phyloP scores from a whole-genome alignment of 2,888 invertebrate species.

The Trachelus iudaicus region DNA sequence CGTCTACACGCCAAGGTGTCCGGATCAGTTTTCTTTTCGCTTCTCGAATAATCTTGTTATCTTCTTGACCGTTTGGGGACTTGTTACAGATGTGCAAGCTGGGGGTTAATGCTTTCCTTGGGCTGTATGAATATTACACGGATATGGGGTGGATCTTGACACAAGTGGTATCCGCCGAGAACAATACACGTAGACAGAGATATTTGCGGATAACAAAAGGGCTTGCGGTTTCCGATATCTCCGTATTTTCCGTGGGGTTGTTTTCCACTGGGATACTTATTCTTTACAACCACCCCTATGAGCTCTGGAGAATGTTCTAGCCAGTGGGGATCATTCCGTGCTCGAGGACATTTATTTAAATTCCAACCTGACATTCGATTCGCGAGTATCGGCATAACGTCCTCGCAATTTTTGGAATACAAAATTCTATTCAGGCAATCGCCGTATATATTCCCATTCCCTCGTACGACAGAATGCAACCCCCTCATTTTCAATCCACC shows the following conservation, averaged over 20 bases:
- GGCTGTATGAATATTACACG: neutral
- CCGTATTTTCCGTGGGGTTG: neutral
- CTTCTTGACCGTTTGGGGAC: neutral
- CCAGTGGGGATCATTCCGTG: conserved; percentile 13
- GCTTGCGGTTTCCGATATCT: neutral
- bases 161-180: neutral
- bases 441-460: neutral
- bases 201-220: neutral
- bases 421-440: conserved; percentile 9
- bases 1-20: neutral
- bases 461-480: neutral
- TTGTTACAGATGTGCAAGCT: neutral
- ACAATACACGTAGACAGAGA: neutral
- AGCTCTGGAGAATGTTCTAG: neutral
- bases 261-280: neutral
- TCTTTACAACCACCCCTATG: neutral
- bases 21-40: neutral
- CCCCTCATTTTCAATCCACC: neutral
- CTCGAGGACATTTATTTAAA: conserved; percentile 44
- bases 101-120: neutral
- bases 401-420: conserved; percentile 24
- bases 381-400: conserved; percentile 37
- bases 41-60: neutral
- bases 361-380: conserved; percentile 51
- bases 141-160: neutral